phyloP scores from a whole-genome alignment of 1,140 invertebrate genomes.

The Drosophila eugracilis region DNA sequence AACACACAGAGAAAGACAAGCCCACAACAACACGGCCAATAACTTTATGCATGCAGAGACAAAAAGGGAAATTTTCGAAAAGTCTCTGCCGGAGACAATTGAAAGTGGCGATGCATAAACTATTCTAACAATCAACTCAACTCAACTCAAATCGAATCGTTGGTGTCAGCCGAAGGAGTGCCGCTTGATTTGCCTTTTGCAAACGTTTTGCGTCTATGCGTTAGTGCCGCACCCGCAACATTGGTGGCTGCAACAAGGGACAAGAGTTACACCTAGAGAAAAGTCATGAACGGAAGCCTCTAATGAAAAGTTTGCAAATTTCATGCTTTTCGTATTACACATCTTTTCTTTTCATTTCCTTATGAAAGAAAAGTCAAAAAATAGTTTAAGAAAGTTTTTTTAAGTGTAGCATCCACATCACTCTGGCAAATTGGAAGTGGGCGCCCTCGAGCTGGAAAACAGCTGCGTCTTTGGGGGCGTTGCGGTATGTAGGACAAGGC shows the following conservation, averaged over 20 bases:
- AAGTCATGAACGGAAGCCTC: too few species aligned
- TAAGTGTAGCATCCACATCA: background rate
- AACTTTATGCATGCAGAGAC: slow-evolving; percentile 36
- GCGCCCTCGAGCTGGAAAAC: slow-evolving; percentile 7
- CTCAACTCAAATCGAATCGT: slow-evolving; percentile 5
- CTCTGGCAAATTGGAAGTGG: slow-evolving; percentile 3
- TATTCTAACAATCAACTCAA: slow-evolving; percentile 62
- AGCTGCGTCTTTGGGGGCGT: slow-evolving; percentile 38
- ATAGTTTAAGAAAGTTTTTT: background rate
- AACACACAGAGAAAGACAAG: slow-evolving; percentile 26
- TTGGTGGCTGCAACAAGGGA: slow-evolving; percentile 5
- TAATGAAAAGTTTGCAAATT: too few species aligned
- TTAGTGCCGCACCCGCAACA: slow-evolving; percentile 61
- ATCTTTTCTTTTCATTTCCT: too few species aligned
- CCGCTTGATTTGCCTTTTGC: slow-evolving; percentile 48
- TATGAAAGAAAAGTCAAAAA: too few species aligned
- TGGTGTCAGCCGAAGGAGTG: slow-evolving; percentile 49
- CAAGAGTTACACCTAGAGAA: background rate
- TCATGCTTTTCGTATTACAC: too few species aligned
- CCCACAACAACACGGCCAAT: slow-evolving; percentile 9
- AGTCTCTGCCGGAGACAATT: slow-evolving; percentile 57
- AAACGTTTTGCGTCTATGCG: slow-evolving; percentile 31
- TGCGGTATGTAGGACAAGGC: slow-evolving; percentile 20
- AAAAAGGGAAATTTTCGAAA: slow-evolving; percentile 70
- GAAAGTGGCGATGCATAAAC: slow-evolving; percentile 63